Base-by-base conservation (phyloP, 2,888 invertebrate species). In the Cephonodes hylas region DNA sequence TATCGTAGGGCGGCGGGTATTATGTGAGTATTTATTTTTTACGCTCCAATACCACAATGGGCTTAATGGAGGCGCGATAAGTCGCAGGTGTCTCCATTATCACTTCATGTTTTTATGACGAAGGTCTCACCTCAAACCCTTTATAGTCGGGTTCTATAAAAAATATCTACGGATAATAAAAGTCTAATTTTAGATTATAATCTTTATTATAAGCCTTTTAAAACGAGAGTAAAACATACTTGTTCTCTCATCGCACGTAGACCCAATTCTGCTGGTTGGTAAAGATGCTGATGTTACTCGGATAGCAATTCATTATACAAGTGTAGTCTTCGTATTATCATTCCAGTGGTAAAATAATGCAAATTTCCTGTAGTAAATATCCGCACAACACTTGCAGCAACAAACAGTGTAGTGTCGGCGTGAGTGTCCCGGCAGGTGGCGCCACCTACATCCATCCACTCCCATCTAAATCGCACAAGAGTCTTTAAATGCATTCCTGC, bases 1-100 rank as follows among this genome's bases (percentile, higher is more conserved):
- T 27, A 27, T 53, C 31, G 53, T 53, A 31, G 31, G 27, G 53
- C 18, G n/a, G 53, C 53, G 31, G n/a, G 27, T 53, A 53, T 53
- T 18, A 53, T 53, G 53, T 53, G 53, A 31, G 53, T 53, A 31
- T 53, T 53, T 53, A 53, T 53, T 53, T 53, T 53, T 53, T 53
- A 53, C 31, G 53, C 27, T 53, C 53, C 53, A 27, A 27, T 18
- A 53, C 10, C 22, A 45, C 31, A 53, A 53, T 53, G 25, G 31
- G 53, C 31, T 53, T 53, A 53, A 53, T 53, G 53, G 53, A 53
- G 31, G 53, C 31, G 53, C 18, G 27, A 53, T 27, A 53, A 53
- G 53, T 53, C 53, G 53, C 27, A 15, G 27, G 53, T 18, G 53
- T 53, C 53, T 53, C 53, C 53, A 53, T 53, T 53, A 53, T 31